Evolutionary conservation across 2,888 invertebrate species (phyloP).

Genomic region (Lydus trimaculatus): DNA sequence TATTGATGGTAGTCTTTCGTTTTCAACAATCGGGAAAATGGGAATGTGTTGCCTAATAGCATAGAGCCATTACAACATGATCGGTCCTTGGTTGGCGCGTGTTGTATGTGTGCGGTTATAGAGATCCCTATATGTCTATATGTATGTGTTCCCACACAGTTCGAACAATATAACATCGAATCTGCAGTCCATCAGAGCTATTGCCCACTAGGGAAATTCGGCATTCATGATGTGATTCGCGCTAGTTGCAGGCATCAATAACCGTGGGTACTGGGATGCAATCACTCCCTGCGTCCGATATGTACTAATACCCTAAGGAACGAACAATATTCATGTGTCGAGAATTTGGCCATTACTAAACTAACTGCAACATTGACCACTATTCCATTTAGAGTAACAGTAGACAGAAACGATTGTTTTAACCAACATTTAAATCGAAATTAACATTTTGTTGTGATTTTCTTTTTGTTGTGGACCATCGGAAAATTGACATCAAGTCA

Average conservation of each 20-base stretch:
- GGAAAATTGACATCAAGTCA: slow-evolving; percentile 28
- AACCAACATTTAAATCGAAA: slow-evolving; percentile 25
- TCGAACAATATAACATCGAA: slow-evolving; percentile 48
- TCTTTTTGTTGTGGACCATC: slow-evolving; percentile 17
- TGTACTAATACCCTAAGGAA: slow-evolving; percentile 51
- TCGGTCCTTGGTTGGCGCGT: slow-evolving; percentile 34
- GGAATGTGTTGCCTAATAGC: slow-evolving; percentile 35
- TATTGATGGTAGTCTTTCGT: slow-evolving; percentile 31
- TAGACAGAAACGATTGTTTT: background rate
- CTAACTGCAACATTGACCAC: slow-evolving; percentile 20
- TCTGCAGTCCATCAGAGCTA: slow-evolving; percentile 55
- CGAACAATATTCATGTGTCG: slow-evolving; percentile 41
- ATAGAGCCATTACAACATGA: slow-evolving; percentile 35
- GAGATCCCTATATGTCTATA: background rate
- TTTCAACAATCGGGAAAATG: slow-evolving; percentile 29
- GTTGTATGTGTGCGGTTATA: slow-evolving; percentile 1
- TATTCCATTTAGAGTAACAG: background rate
- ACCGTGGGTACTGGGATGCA: slow-evolving; percentile 47
- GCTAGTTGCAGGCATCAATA: slow-evolving; percentile 56
- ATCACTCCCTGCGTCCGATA: slow-evolving; percentile 50
- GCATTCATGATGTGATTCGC: slow-evolving; percentile 58
- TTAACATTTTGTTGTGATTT: slow-evolving; percentile 21
- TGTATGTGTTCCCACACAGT: slow-evolving; percentile 28
- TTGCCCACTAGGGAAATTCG: slow-evolving; percentile 56
- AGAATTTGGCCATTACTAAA: slow-evolving; percentile 32